Percentiles rank a stretch among this genome's conserved stretches.
Conservation (phyloP, 2,888 invertebrate genomes). For the Dendrolimus houi region DNA sequence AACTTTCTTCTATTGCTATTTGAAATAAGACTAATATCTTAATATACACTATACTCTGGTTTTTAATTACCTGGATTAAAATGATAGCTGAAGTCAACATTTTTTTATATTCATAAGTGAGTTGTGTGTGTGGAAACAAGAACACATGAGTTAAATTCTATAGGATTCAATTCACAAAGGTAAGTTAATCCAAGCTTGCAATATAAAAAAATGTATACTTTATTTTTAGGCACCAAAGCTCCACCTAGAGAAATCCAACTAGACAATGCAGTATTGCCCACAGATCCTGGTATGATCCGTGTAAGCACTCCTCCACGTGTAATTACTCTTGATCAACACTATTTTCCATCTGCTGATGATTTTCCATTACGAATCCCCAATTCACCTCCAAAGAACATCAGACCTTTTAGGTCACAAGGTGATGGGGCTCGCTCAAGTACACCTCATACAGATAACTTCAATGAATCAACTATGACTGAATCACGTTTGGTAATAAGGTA, state of each 20-base stretch:
- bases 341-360: slow-evolving; percentile 83
- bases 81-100: too few relatives aligned
- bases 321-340: slow-evolving; percentile 90
- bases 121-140: too few relatives aligned
- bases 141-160: too few relatives aligned
- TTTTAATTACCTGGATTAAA: too few relatives aligned
- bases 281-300: slow-evolving; percentile 83
- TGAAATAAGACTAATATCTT: too few relatives aligned
- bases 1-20: too few relatives aligned
- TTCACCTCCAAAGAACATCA: slow-evolving; percentile 54
- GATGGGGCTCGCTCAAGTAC: slow-evolving; percentile 56
- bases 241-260: slow-evolving; percentile 91
- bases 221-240: slow-evolving; percentile 82
- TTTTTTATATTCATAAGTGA: too few relatives aligned
- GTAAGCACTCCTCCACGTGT: slow-evolving; percentile 93
- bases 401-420: slow-evolving; percentile 49
- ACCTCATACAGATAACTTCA: slow-evolving; percentile 53
- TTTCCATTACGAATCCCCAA: slow-evolving; percentile 40
- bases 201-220: too few relatives aligned
- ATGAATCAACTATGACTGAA: slow-evolving; percentile 67
- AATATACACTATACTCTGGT: too few relatives aligned
- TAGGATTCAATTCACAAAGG: too few relatives aligned
- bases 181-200: too few relatives aligned
- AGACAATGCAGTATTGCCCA: slow-evolving; percentile 87
- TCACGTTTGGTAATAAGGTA: slow-evolving; percentile 64